Evolutionary conservation across 37 sponge, comb jelly and placozoan species (phyloP).

Genomic region (Theonella swinhoei): DNA sequence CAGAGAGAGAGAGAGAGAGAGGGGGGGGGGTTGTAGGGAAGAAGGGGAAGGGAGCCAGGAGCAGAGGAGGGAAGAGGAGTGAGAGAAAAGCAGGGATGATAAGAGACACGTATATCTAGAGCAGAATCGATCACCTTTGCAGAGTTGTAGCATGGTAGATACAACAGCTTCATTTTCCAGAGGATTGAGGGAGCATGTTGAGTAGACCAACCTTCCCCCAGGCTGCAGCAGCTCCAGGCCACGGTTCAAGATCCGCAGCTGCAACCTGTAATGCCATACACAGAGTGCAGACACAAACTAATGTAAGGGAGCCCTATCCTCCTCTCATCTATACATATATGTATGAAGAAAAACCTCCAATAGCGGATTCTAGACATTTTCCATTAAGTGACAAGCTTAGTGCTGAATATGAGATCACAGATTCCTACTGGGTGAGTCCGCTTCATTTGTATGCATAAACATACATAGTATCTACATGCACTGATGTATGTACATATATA

Average conservation of each 20-base stretch:
- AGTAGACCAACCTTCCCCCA: slow-evolving; percentile 95
- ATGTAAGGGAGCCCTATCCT: too few species aligned
- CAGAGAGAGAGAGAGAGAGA: background rate
- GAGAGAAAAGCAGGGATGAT: background rate
- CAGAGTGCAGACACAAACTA: too few species aligned
- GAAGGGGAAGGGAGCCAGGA: background rate
- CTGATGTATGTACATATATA: too few species aligned
- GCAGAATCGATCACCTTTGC: slow-evolving; percentile 58
- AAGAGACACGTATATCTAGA: background rate
- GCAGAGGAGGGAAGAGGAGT: background rate
- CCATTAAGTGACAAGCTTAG: too few species aligned
- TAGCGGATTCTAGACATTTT: too few species aligned
- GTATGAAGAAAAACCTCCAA: too few species aligned
- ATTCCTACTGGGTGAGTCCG: too few species aligned
- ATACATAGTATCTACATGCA: too few species aligned
- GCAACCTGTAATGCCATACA: slow-evolving; percentile 61
- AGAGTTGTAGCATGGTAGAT: slow-evolving; percentile 56
- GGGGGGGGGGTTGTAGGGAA: background rate
- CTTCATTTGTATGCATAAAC: too few species aligned
- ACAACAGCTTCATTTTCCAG: slow-evolving; percentile 98
- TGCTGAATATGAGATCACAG: too few species aligned
- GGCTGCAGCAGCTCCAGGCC: slow-evolving; percentile 89
- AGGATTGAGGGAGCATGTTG: slow-evolving; percentile 98
- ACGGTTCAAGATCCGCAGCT: slow-evolving; percentile 86
- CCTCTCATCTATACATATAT: too few species aligned